phyloP scores from a whole-genome alignment of 2,888 invertebrate species.

The Hypselothyrea guttata region DNA sequence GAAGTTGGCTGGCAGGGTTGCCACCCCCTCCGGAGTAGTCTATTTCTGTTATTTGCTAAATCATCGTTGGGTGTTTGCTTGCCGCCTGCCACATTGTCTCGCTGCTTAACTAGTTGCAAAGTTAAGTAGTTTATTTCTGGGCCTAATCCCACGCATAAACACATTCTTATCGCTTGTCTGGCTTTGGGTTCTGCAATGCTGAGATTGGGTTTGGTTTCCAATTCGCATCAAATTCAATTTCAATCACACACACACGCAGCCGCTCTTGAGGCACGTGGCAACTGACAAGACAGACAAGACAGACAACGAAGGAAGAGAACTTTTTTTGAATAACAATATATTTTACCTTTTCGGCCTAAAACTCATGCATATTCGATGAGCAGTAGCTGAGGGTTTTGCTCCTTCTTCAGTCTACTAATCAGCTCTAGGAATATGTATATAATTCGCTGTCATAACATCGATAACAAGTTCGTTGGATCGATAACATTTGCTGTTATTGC shows the following conservation, averaged over 20 bases:
- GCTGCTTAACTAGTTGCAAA: slow-evolving; percentile 78
- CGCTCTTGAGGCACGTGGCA: slow-evolving; percentile 63
- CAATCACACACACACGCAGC: slow-evolving; percentile 61
- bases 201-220: slow-evolving; percentile 43
- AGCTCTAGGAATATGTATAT: slow-evolving; percentile 30
- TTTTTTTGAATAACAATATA: slow-evolving; percentile 75
- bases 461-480: slow-evolving; percentile 47
- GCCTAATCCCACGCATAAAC: slow-evolving; percentile 32
- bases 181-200: slow-evolving; percentile 1
- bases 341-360: slow-evolving; percentile 61
- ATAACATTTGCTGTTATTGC: slow-evolving; percentile 15
- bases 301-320: slow-evolving; percentile 44
- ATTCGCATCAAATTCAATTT: slow-evolving; percentile 74
- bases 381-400: neutral
- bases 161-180: too few relatives aligned
- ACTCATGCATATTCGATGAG: slow-evolving; percentile 75
- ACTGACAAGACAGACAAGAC: too few relatives aligned
- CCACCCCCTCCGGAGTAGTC: slow-evolving; percentile 9
- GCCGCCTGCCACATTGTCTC: slow-evolving; percentile 56
- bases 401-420: slow-evolving; percentile 53
- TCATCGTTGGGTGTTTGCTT: slow-evolving; percentile 26
- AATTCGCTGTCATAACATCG: slow-evolving; percentile 67
- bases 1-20: slow-evolving; percentile 47
- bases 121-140: slow-evolving; percentile 78
- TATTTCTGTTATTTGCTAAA: slow-evolving; percentile 38